Percentiles rank a stretch among this genome's conserved stretches.
Conservation (phyloP, 2,888 invertebrate genomes). For the Lordiphosa fenestrarum region DNA sequence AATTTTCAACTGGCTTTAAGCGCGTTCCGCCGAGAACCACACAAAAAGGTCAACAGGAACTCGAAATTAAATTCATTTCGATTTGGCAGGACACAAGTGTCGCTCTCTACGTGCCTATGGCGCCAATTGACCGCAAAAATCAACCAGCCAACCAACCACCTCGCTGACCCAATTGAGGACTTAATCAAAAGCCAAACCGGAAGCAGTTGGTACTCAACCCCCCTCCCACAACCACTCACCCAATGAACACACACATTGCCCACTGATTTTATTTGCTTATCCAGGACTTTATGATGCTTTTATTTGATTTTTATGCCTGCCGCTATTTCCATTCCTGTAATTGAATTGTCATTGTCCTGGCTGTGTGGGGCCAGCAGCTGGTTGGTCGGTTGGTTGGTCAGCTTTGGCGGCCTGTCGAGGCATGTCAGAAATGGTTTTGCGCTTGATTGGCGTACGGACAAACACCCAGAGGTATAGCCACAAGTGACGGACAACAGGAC, state of each 20-base stretch:
- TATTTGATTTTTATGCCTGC: conserved; percentile 77
- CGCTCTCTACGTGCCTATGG: conserved; percentile 57
- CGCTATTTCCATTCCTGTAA: conserved; percentile 78
- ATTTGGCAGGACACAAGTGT: conserved; percentile 29
- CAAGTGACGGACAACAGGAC: conserved; percentile 38
- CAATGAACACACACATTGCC: conserved; percentile 47
- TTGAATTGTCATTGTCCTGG: conserved; percentile 75
- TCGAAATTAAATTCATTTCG: conserved; percentile 60
- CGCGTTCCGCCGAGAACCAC: conserved; percentile 35
- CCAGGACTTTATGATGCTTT: conserved; percentile 65
- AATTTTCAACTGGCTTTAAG: conserved; percentile 53
- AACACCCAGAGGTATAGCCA: conserved; percentile 74
- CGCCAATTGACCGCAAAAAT: conserved; percentile 67
- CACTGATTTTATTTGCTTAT: conserved; percentile 78
- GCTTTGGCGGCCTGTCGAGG: conserved; percentile 50
- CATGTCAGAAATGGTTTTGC: conserved; percentile 75
- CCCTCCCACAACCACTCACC: conserved; percentile 15
- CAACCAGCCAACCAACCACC: conserved; percentile 26
- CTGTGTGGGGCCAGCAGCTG: conserved; percentile 13
- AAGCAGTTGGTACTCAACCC: conserved; percentile 21
- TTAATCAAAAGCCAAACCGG: conserved; percentile 66
- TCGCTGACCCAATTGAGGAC: conserved; percentile 33
- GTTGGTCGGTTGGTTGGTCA: conserved; percentile 21
- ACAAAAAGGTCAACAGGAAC: conserved; percentile 22
- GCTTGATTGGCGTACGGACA: conserved; percentile 73